Evolutionary conservation across 2,113 vertebrate genomes (phyloP).

Genomic region (Bos javanicus): DNA sequence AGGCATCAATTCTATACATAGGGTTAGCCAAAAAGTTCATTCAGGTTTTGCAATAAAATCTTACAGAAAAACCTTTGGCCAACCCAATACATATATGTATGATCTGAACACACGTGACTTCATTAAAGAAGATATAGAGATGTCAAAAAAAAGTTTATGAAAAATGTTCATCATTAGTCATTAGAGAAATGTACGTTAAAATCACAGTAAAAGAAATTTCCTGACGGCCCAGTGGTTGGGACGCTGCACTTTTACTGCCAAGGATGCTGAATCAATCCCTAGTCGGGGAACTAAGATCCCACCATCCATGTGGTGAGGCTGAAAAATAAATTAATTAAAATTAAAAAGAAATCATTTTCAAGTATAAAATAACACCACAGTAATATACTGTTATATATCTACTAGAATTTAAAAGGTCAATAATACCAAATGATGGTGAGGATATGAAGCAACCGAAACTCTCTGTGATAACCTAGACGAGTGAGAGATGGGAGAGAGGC

Average conservation of each 20-base stretch:
- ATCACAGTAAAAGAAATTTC: not conserved
- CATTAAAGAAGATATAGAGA: not conserved
- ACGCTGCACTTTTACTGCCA: not conserved
- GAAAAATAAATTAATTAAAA: not conserved
- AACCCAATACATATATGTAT: not conserved
- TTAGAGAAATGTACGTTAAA: not conserved
- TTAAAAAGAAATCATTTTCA: not conserved
- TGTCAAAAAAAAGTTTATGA: not conserved
- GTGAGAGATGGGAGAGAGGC: not conserved
- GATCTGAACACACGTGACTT: not conserved
- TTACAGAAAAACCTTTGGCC: not conserved
- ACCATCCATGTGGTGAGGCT: not conserved
- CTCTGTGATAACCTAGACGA: not conserved
- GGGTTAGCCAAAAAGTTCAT: not conserved
- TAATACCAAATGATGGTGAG: not conserved
- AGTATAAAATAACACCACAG: not conserved
- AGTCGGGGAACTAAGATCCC: not conserved
- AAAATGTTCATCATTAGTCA: not conserved
- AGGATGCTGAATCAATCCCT: not conserved
- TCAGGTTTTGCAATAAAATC: not conserved
- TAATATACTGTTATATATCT: not conserved
- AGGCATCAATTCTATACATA: not conserved
- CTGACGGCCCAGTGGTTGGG: not conserved
- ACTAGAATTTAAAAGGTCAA: not conserved
- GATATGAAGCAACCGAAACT: not conserved